A percentile compares a stretch with the other conserved stretches of the same genome.
Evolutionary conservation across 2,113 vertebrate species (phyloP).

Genomic region (Psephotus haematonotus): DNA sequence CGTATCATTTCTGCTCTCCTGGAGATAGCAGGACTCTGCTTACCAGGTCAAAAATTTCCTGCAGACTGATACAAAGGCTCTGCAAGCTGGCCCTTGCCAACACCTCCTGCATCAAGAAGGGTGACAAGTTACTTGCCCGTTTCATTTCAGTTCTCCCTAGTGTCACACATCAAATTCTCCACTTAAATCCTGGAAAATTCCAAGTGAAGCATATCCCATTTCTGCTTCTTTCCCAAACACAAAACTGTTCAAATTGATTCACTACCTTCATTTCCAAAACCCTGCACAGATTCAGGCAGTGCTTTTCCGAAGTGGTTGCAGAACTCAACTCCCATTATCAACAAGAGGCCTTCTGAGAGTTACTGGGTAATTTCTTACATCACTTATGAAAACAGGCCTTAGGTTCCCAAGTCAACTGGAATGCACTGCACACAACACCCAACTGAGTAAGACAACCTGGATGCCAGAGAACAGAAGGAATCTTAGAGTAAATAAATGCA

Average conservation of each 20-base stretch:
- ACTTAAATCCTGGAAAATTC: neutral
- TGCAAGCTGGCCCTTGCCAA: neutral
- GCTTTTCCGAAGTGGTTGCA: neutral
- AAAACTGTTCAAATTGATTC: neutral
- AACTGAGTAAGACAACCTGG: neutral
- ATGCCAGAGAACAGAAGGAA: neutral
- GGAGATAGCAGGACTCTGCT: neutral
- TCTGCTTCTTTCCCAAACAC: neutral
- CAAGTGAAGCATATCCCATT: neutral
- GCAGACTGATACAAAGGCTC: neutral
- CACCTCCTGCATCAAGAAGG: neutral
- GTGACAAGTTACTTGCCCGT: neutral
- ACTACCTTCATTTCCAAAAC: neutral
- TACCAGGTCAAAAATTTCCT: neutral
- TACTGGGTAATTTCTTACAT: neutral
- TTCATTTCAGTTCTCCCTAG: neutral
- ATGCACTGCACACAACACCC: neutral
- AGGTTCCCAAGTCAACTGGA: neutral
- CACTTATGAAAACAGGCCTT: neutral
- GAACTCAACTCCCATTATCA: neutral
- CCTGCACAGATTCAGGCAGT: fast-evolving
- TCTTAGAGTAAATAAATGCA: neutral
- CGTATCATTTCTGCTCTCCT: neutral
- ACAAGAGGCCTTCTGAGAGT: neutral
- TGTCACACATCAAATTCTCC: neutral